phyloP scores from a whole-genome alignment of 2,113 vertebrate genomes.

The Vireo altiloquus region DNA sequence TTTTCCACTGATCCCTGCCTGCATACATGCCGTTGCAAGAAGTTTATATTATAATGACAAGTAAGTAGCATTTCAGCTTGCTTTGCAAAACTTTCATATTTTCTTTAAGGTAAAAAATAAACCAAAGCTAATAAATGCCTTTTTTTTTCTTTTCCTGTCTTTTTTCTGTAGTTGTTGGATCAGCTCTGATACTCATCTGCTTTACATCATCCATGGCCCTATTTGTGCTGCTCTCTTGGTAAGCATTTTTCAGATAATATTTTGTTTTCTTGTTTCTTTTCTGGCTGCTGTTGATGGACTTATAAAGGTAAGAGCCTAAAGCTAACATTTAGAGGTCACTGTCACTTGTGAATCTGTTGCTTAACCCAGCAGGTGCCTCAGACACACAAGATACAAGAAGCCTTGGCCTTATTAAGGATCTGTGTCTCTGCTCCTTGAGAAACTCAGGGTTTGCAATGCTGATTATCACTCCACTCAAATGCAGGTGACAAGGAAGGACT shows the following conservation, averaged over 20 bases:
- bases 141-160: background rate
- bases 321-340: background rate
- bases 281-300: background rate
- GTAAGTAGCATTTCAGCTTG: slow-evolving; percentile 72
- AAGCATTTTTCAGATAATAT: slow-evolving; percentile 44
- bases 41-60: slow-evolving; percentile 96
- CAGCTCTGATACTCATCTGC: slow-evolving; percentile 92
- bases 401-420: background rate
- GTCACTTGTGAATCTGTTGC: background rate
- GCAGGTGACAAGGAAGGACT: background rate
- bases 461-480: background rate
- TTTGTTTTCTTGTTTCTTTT: background rate
- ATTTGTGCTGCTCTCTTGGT: slow-evolving; percentile 96
- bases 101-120: background rate
- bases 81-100: background rate
- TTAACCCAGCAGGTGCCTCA: background rate
- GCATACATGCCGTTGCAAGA: slow-evolving; percentile 89
- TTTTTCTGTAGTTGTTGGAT: slow-evolving; percentile 90
- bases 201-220: slow-evolving; percentile 97
- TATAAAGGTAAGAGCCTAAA: background rate
- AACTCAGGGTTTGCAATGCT: background rate
- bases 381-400: background rate
- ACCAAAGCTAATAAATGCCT: background rate
- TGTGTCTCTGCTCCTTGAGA: background rate
- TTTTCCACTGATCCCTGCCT: slow-evolving; percentile 92